phyloP scores from a whole-genome alignment of 2,113 vertebrate species.

The Triplophysa siluroides region DNA sequence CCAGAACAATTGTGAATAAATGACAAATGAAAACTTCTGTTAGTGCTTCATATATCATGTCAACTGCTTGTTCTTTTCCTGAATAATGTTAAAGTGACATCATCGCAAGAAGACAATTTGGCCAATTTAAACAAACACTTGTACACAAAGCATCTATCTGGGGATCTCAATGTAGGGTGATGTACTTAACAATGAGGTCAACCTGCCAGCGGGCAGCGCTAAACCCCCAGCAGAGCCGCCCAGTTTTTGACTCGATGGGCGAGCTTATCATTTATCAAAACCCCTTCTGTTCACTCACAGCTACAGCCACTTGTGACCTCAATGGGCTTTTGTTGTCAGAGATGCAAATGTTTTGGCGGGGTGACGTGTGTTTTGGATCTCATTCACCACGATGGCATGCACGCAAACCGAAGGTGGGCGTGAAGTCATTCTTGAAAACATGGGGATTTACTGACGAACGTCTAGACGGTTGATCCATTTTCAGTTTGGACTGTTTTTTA shows the following conservation, averaged over 20 bases:
- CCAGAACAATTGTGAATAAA: not conserved
- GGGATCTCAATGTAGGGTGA: not conserved
- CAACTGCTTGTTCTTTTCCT: not conserved
- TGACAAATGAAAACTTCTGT: too few species aligned
- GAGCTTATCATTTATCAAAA: conserved; percentile 60
- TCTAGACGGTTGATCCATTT: conserved; percentile 4
- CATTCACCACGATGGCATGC: conserved; percentile 51
- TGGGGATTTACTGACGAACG: not conserved
- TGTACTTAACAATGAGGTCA: conserved; percentile 34
- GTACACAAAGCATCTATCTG: not conserved
- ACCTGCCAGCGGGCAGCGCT: conserved; percentile 4
- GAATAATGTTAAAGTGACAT: too few species aligned
- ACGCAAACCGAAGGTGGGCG: not conserved
- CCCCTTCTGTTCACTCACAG: conserved; percentile 57
- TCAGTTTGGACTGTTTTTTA: not conserved
- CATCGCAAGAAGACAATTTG: not conserved
- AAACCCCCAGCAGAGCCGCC: conserved; percentile 47
- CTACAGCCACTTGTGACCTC: conserved; percentile 59
- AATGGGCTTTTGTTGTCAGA: conserved; percentile 68
- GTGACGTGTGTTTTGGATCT: conserved; percentile 61
- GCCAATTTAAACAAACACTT: not conserved
- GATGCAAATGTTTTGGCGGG: conserved; percentile 70
- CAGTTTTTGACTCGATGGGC: conserved; percentile 49
- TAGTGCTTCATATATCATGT: too few species aligned
- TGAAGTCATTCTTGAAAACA: conserved; percentile 22